Evolutionary conservation across 2,797 vertebrate genomes (phyloP).

Genomic region (Smutsia gigantea): DNA sequence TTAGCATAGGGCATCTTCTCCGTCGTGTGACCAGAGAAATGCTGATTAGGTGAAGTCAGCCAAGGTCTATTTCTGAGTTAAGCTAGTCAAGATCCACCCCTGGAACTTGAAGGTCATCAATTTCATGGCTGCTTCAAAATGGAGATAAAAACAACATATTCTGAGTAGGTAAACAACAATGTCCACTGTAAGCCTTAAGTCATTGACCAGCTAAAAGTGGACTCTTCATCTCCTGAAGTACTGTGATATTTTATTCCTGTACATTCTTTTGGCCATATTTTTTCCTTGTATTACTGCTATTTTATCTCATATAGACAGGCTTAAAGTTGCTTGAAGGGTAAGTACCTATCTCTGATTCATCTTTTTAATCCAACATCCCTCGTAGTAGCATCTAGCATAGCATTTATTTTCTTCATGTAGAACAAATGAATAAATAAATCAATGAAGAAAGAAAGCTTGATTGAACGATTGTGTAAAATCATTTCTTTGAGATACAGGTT

Average conservation of each 20-base stretch:
- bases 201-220: neutral
- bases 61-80: neutral
- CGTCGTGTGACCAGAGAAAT: neutral
- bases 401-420: neutral
- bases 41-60: neutral
- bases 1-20: neutral
- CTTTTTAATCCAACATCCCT: neutral
- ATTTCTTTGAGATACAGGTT: neutral
- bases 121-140: neutral
- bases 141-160: neutral
- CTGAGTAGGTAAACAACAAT: neutral
- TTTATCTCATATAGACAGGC: neutral
- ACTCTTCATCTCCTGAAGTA: neutral
- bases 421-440: neutral
- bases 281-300: neutral
- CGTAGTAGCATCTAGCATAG: neutral
- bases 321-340: neutral
- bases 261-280: neutral
- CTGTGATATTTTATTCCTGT: neutral
- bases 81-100: neutral
- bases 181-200: neutral
- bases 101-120: neutral
- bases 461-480: neutral
- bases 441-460: neutral
- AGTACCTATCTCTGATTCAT: neutral